Evolutionary conservation across 2,888 invertebrate species (phyloP).

Genomic region (Drosophila ezoana): DNA sequence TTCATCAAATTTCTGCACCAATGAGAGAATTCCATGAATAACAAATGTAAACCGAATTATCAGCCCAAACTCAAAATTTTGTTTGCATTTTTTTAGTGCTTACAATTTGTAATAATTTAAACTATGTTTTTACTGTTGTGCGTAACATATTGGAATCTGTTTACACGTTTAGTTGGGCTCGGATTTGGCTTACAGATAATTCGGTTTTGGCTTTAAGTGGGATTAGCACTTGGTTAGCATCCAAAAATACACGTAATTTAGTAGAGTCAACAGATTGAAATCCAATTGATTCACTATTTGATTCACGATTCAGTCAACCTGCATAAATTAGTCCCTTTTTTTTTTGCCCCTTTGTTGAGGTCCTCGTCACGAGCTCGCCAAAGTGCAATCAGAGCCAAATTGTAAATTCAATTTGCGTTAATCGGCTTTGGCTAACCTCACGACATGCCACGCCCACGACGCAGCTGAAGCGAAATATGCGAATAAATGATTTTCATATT

Average conservation of each 20-base stretch:
- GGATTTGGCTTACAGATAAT: slow-evolving; percentile 16
- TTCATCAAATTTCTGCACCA: background rate
- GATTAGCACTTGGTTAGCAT: slow-evolving; percentile 12
- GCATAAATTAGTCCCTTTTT: slow-evolving; percentile 61
- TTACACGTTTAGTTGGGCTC: too few species aligned
- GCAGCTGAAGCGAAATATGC: slow-evolving; percentile 16
- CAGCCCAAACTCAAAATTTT: background rate
- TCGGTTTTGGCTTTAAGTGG: slow-evolving; percentile 1
- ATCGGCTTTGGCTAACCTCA: slow-evolving; percentile 72
- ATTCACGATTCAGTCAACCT: slow-evolving; percentile 49
- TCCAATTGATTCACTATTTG: slow-evolving; percentile 23
- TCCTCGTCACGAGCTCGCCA: slow-evolving; percentile 10
- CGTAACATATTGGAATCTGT: too few species aligned
- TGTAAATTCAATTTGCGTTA: slow-evolving; percentile 75
- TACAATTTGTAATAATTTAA: too few species aligned
- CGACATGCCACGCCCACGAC: slow-evolving; percentile 33
- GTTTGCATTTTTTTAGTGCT: too few species aligned
- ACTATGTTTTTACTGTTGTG: too few species aligned
- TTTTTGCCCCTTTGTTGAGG: slow-evolving; percentile 12
- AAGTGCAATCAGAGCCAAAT: slow-evolving; percentile 74
- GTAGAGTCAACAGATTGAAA: slow-evolving; percentile 18
- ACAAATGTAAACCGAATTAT: background rate
- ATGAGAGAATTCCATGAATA: background rate
- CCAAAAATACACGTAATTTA: slow-evolving; percentile 16
- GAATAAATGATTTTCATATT: slow-evolving; percentile 45